A percentile compares a stretch with the other conserved stretches of the same genome.
These are phyloP conservation scores for Cancer borealis DNA, from an alignment of 2,888 invertebrate species.

Conservation along the genomic window DNA sequence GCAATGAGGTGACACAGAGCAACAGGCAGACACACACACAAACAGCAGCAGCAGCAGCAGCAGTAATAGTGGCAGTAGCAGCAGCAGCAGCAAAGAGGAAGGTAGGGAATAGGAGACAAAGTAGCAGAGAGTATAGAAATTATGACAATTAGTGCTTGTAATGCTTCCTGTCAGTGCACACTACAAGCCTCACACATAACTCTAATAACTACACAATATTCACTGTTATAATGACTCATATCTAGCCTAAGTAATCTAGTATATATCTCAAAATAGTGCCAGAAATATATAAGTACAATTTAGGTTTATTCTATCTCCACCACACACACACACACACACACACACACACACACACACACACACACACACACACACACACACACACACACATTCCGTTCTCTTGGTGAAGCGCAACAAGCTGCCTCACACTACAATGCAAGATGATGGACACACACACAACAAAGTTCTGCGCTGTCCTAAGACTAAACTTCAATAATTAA, in stretches of 20 bases:
- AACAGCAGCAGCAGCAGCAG: not conserved
- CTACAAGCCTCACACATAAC: not conserved
- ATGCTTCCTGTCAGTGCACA: constrained; percentile 1
- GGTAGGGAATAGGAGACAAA: not conserved
- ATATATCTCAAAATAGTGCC: not conserved
- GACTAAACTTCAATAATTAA: too few species aligned
- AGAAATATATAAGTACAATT: not conserved
- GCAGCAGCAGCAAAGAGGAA: not conserved
- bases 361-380: too few species aligned
- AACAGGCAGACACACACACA: not conserved
- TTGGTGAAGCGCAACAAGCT: too few species aligned
- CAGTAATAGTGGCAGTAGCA: not conserved
- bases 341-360: too few species aligned
- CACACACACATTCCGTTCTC: too few species aligned
- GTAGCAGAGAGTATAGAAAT: not conserved
- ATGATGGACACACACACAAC: too few species aligned
- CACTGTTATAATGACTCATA: not conserved
- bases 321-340: too few species aligned
- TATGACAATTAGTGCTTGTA: not conserved
- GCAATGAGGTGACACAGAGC: not conserved
- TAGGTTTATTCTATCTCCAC: not conserved
- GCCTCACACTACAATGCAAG: too few species aligned
- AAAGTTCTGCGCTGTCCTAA: too few species aligned
- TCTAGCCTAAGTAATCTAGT: not conserved
- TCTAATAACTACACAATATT: not conserved